Base-by-base conservation (phyloP, 2,113 vertebrate genomes). In the Urocolius indicus region DNA sequence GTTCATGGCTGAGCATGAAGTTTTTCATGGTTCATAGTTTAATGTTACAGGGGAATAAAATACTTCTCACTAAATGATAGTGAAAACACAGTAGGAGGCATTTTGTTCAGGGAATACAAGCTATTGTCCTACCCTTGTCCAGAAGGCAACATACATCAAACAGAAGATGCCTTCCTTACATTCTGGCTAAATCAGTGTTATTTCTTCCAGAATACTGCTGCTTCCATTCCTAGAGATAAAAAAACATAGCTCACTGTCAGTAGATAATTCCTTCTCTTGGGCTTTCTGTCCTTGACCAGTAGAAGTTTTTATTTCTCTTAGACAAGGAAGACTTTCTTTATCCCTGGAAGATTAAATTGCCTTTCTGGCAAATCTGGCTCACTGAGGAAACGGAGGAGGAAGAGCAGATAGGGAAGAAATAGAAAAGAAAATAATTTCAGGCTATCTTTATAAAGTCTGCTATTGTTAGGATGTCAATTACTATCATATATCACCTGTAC, bases 241-340 rank as follows among this genome's bases (percentile, higher is more conserved):
- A 94, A 87, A 80, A 13, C 69, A 73, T 90, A 91, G 92, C 78
- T 94, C 74, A 52, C 84, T 90, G 90, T 94, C 95, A 90, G 81
- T 80, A 93, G 84, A 61, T 93, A 95, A 93, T 90, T 94, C 84
- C 16, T 94, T 6, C 74, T 94, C 72, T 90, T 95, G 93, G 94
- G 89, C 62, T 95, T 96, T 90, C 89, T 95, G 71, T 95, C 89
- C 90, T 95, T 93, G 89, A 86, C 92, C 90, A 88, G 81, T 52
- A 62, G 87, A 93, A 89, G 75, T 95, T 95, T 94, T 91, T 95
- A 77, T 94, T 93, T 95, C 92, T 83, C 71, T 85, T 85, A 85
- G 90, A 80, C 75, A 83, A 87, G 63, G 86, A 89, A 71, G 78
- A 46, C 41, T 95, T 95, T 73, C 77, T 94, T 95, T 96, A 80